phyloP scores from a whole-genome alignment of 2,797 vertebrate genomes.

The Spheniscus humboldti region DNA sequence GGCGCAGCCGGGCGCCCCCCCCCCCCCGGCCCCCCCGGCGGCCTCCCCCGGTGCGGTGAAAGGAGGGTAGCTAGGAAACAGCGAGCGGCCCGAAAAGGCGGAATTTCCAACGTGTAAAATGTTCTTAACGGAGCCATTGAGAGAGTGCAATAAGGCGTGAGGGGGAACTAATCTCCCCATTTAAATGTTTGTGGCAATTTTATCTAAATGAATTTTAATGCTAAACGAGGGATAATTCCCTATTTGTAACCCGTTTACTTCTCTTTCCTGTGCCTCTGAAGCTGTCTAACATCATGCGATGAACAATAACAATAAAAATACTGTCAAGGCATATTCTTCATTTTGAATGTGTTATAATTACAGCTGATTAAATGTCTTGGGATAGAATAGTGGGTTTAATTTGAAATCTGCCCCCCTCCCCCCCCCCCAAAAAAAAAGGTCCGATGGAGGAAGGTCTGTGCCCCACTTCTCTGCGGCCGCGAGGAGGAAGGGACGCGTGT shows the following conservation, averaged over 20 bases:
- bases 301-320: conserved; percentile 79
- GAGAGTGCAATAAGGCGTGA: conserved; percentile 94
- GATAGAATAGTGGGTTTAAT: conserved; percentile 40
- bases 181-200: conserved; percentile 95
- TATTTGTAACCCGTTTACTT: conserved; percentile 86
- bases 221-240: conserved; percentile 87
- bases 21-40: not conserved
- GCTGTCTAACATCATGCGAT: conserved; percentile 72
- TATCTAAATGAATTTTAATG: conserved; percentile 95
- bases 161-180: conserved; percentile 95
- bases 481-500: conserved; percentile 42
- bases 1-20: too few relatives aligned
- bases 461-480: not conserved
- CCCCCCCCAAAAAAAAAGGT: not conserved
- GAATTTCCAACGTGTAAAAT: conserved; percentile 85
- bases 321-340: conserved; percentile 74
- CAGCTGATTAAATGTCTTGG: conserved; percentile 74
- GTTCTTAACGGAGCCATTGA: conserved; percentile 88
- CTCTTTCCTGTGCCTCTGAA: conserved; percentile 81
- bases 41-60: conserved; percentile 68
- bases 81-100: conserved; percentile 80
- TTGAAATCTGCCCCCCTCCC: not conserved
- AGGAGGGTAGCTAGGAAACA: conserved; percentile 83
- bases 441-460: not conserved
- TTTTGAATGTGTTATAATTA: conserved; percentile 78